Conservation (phyloP, 1,140 invertebrate genomes). For the Nymphalis io region DNA sequence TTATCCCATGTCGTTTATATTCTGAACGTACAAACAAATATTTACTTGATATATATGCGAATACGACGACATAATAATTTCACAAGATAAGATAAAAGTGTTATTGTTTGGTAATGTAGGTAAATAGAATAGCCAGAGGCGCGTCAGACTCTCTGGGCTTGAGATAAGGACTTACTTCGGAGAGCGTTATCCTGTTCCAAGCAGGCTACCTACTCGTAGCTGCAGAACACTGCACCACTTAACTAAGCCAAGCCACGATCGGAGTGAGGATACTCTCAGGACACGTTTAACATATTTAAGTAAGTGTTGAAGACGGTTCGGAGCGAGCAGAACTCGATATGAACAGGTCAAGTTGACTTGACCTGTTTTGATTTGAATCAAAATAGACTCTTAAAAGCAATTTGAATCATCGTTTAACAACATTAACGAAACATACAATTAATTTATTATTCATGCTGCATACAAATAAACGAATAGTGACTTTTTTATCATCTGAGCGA, state of each 20-base stretch:
- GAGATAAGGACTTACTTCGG: constrained; percentile 10
- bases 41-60: no score
- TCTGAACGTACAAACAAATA: no score
- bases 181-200: background rate
- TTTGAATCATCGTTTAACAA: no score
- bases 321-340: no score
- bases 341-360: no score
- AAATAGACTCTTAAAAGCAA: no score
- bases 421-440: no score
- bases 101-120: background rate
- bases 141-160: background rate
- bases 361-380: no score
- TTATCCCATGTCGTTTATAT: no score
- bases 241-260: background rate
- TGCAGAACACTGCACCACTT: background rate
- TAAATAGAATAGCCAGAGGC: background rate
- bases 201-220: background rate
- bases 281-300: background rate
- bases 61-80: background rate
- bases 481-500: no score
- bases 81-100: background rate
- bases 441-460: no score
- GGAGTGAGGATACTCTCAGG: background rate
- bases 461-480: no score
- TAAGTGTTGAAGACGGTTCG: background rate